Percentiles rank a stretch among this genome's conserved stretches.
Evolutionary conservation across 2,113 vertebrate genomes (phyloP).

Genomic region (Pygoscelis antarcticus): DNA sequence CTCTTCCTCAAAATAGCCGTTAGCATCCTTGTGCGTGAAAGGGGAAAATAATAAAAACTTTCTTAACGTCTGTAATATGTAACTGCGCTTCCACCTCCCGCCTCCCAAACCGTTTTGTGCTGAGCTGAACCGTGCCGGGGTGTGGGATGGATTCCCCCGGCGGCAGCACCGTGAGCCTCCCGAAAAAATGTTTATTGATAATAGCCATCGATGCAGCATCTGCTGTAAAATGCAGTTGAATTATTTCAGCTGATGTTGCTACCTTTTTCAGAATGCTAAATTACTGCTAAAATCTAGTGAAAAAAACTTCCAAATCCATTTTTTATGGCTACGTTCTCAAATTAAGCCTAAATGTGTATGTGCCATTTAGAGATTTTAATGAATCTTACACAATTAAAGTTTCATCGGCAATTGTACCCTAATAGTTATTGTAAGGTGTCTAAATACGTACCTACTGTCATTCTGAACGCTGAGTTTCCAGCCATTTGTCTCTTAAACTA

Average conservation of each 20-base stretch:
- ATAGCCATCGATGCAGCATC: background rate
- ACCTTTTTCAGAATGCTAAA: background rate
- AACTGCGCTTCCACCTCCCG: background rate
- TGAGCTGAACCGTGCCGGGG: background rate
- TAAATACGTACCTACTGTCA: background rate
- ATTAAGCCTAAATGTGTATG: background rate
- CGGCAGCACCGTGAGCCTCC: background rate
- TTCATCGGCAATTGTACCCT: background rate
- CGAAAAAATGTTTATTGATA: background rate
- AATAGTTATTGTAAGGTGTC: constrained; percentile 5
- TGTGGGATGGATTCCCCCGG: background rate
- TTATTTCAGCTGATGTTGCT: background rate
- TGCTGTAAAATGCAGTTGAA: background rate
- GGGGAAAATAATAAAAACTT: background rate
- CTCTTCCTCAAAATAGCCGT: background rate
- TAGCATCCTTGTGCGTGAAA: background rate
- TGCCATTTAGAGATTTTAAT: constrained; percentile 18
- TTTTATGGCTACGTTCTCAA: background rate
- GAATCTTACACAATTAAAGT: background rate
- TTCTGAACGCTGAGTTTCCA: background rate
- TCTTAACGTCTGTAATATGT: background rate
- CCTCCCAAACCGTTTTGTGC: background rate
- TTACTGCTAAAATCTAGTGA: background rate
- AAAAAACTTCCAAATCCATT: background rate
- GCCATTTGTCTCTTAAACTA: background rate